phyloP scores from a whole-genome alignment of 2,888 invertebrate genomes.

The Biston betularia region DNA sequence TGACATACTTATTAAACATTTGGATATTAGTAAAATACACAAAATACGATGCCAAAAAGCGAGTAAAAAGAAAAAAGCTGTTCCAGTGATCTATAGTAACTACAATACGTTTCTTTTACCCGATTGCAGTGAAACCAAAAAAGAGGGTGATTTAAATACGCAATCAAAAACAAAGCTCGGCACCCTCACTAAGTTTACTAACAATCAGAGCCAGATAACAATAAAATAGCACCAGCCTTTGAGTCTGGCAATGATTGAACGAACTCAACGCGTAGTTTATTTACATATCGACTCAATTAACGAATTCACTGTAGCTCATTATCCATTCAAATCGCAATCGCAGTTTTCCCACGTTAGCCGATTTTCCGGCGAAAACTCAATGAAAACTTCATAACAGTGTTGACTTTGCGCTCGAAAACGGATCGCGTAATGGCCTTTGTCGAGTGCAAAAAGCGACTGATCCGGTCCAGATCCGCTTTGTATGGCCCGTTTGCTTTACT shows the following conservation, averaged over 20 bases:
- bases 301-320: slow-evolving; percentile 75
- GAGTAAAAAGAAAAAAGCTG: no score
- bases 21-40: no score
- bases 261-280: slow-evolving; percentile 67
- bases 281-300: slow-evolving; percentile 83
- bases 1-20: no score
- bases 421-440: slow-evolving; percentile 83
- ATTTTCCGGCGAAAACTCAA: slow-evolving; percentile 75
- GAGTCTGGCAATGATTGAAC: slow-evolving; percentile 73
- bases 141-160: no score
- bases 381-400: slow-evolving; percentile 83
- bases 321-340: slow-evolving; percentile 81
- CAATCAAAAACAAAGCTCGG: slow-evolving; percentile 38
- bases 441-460: slow-evolving; percentile 81
- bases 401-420: slow-evolving; percentile 79
- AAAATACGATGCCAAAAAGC: no score
- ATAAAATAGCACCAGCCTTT: slow-evolving; percentile 71
- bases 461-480: slow-evolving; percentile 80
- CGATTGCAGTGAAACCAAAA: no score
- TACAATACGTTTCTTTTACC: no score
- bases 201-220: slow-evolving; percentile 66
- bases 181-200: slow-evolving; percentile 53
- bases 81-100: no score
- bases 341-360: slow-evolving; percentile 76
- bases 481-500: slow-evolving; percentile 75